Evolutionary conservation across 2,888 invertebrate genomes (phyloP), one percentile per base, ranked within the genome.

Genomic region (Drosophila atroscutellata): DNA sequence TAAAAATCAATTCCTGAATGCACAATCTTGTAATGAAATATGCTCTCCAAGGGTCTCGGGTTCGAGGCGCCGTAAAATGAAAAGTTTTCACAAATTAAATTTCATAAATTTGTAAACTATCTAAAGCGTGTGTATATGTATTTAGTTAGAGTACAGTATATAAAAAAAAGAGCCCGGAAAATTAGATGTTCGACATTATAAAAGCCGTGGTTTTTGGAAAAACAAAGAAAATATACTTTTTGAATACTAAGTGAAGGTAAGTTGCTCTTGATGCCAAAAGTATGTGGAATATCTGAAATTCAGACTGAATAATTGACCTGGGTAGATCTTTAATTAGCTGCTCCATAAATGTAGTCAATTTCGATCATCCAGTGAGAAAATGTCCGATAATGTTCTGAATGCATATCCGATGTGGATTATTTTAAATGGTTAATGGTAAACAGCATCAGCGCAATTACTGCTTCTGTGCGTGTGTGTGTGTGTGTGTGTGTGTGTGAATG

Each of bases 401-500:
- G 7, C 18, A 13, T 20, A 51, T 30, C 30, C 13, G n/a, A 30
- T n/a, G 13, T 30, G 36, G 54, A 55, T 55, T 28, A 30, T 3
- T 39, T n/a, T 39, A 13, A 20, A 39, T 55, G 39, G 15, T 18
- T 11, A 36, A 9, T 20, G 37, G 39, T 9, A 9, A 30, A 20
- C 20, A 39, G 56, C 56, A 56, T 6, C 39, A 56, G 15, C 20
- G 30, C 20, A 28, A 20, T 28, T 30, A 15, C 30, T 15, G 20
- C 15, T 30, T 49, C 36, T 42, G 54, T 55, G 24, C 64, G n/a
- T 50, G 13, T 42, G 36, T 37, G 39, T 74, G 54, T 18, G 47
- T 62, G 58, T 50, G 36, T 54, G 39, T 51, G 24, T 24, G 50
- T 45, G 36, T 63, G 61, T 50, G 75, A 57, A 52, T 68, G 62